Conservation (phyloP, 2,113 vertebrate species). For the Brachypteracias leptosomus region DNA sequence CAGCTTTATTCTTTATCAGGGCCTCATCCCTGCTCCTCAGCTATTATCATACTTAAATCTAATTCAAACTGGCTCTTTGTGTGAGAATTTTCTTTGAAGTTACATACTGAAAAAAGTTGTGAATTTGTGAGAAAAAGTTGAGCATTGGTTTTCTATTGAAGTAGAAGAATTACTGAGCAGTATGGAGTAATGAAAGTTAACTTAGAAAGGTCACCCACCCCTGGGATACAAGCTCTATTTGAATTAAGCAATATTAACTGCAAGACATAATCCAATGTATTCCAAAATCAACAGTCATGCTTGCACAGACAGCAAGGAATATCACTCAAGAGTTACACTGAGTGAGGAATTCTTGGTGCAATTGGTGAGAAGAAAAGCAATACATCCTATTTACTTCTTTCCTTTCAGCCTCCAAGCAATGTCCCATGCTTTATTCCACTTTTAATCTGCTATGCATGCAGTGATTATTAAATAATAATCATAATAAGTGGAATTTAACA, state of each 20-base stretch:
- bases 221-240: not conserved
- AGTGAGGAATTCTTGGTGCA: not conserved
- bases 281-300: constrained; percentile 38
- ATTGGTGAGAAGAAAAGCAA: not conserved
- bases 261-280: not conserved
- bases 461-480: not conserved
- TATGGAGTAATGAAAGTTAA: not conserved
- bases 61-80: not conserved
- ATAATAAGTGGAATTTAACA: not conserved
- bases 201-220: constrained; percentile 33
- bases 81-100: not conserved
- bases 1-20: not conserved
- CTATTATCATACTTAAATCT: not conserved
- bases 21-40: not conserved
- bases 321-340: not conserved
- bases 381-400: not conserved
- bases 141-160: not conserved
- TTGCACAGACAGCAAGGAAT: not conserved
- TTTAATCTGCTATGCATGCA: not conserved
- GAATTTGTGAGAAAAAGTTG: not conserved
- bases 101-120: not conserved
- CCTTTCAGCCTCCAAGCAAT: not conserved
- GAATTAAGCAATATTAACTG: constrained; percentile 50
- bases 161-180: not conserved
- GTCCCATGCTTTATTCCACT: not conserved